phyloP scores from a whole-genome alignment of 1,140 invertebrate genomes.

The Eriosoma lanigerum region DNA sequence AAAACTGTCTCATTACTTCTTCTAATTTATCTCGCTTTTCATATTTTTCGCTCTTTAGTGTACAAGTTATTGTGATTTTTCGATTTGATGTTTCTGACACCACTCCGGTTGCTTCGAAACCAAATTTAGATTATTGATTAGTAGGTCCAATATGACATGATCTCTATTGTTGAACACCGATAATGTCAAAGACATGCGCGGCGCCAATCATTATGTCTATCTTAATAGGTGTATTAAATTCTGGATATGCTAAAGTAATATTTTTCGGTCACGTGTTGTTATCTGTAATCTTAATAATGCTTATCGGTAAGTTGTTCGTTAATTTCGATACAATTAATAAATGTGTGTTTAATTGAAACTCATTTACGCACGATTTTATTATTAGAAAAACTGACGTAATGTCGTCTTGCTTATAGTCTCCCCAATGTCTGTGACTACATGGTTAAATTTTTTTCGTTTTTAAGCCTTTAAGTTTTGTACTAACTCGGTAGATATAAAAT shows the following conservation, averaged over 20 bases:
- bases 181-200: neutral
- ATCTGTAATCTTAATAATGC: neutral
- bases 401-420: neutral
- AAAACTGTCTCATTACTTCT: too few species aligned
- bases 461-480: neutral
- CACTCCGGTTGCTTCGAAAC: too few species aligned
- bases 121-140: too few species aligned
- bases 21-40: too few species aligned
- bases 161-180: neutral
- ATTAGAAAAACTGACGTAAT: neutral
- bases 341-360: neutral
- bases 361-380: neutral
- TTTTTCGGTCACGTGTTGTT: neutral
- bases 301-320: neutral
- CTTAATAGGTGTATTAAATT: neutral
- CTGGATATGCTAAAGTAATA: neutral
- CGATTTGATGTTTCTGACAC: too few species aligned
- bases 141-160: too few species aligned
- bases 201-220: neutral
- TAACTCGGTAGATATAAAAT: neutral
- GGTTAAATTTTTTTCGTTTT: neutral
- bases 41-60: too few species aligned
- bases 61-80: too few species aligned
- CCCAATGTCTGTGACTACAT: neutral
- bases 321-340: neutral